These are phyloP conservation scores for Beroe ovata DNA, from an alignment of 37 sponge, comb jelly and placozoan species.

Conservation along the genomic window DNA sequence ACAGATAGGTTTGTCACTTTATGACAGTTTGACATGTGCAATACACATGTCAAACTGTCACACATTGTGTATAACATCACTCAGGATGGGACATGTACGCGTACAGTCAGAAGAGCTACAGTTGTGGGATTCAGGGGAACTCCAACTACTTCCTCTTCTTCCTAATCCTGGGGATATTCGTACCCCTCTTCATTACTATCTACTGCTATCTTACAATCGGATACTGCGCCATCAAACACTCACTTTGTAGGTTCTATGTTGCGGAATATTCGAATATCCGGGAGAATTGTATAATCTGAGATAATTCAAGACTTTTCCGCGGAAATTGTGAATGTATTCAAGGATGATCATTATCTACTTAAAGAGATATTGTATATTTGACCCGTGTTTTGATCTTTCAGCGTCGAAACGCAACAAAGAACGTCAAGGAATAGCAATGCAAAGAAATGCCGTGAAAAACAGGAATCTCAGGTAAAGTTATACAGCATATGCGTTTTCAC, in stretches of 20 bases:
- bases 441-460: constrained; percentile 39
- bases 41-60: no score
- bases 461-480: constrained; percentile 13
- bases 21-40: no score
- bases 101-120: constrained; percentile 62
- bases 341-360: no score
- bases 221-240: constrained; percentile 62
- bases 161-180: constrained; percentile 29
- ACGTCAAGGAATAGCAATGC: constrained; percentile 30
- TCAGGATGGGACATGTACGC: constrained; percentile 51
- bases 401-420: constrained; percentile 16
- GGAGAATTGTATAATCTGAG: no score
- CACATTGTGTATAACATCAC: no score
- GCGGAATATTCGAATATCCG: no score
- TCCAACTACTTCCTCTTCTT: constrained; percentile 32
- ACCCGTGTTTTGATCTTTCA: no score
- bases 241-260: constrained; percentile 13
- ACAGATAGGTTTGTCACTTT: no score
- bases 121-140: constrained; percentile 40
- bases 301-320: no score
- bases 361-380: no score
- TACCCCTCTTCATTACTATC: constrained; percentile 42
- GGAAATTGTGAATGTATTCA: no score
- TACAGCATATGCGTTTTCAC: no score
- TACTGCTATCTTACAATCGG: constrained; percentile 44